Evolutionary conservation across 1,140 invertebrate species (phyloP).

Genomic region (Adoxophyes honmai): DNA sequence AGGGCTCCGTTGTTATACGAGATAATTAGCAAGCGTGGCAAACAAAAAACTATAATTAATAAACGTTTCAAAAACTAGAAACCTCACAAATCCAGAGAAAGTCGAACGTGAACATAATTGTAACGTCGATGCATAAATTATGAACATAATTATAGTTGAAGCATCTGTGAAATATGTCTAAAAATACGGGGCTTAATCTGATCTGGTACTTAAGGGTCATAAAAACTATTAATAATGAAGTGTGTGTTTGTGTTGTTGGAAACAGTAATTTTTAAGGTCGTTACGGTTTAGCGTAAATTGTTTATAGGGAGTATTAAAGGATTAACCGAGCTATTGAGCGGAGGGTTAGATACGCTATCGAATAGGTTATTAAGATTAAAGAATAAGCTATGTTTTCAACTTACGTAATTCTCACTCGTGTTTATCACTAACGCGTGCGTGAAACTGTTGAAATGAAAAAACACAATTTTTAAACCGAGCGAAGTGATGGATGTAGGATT

Average conservation of each 20-base stretch:
- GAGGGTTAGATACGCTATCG: too few relatives aligned
- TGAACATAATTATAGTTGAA: slow-evolving; percentile 39
- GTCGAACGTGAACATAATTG: slow-evolving; percentile 34
- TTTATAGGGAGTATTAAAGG: slow-evolving; percentile 26
- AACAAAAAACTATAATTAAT: too few relatives aligned
- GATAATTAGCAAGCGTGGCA: too few relatives aligned
- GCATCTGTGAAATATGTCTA: slow-evolving; percentile 40
- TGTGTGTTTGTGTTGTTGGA: slow-evolving; percentile 36
- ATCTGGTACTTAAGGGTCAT: slow-evolving; percentile 24
- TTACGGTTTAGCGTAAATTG: slow-evolving; percentile 18
- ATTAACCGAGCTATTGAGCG: slow-evolving; percentile 15
- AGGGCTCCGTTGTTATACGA: too few relatives aligned
- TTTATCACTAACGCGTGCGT: too few relatives aligned
- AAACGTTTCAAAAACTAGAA: slow-evolving; percentile 7
- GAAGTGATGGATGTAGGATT: too few relatives aligned
- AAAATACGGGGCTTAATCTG: background rate
- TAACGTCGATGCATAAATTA: slow-evolving; percentile 50
- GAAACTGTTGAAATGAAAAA: too few relatives aligned
- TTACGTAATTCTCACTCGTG: too few relatives aligned
- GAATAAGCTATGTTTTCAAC: too few relatives aligned
- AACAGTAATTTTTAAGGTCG: slow-evolving; percentile 23
- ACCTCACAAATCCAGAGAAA: slow-evolving; percentile 27
- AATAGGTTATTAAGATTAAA: too few relatives aligned
- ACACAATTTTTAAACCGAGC: too few relatives aligned
- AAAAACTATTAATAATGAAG: slow-evolving; percentile 42